Evolutionary conservation across 2,888 invertebrate genomes (phyloP).

Genomic region (Watsonalla cultraria): DNA sequence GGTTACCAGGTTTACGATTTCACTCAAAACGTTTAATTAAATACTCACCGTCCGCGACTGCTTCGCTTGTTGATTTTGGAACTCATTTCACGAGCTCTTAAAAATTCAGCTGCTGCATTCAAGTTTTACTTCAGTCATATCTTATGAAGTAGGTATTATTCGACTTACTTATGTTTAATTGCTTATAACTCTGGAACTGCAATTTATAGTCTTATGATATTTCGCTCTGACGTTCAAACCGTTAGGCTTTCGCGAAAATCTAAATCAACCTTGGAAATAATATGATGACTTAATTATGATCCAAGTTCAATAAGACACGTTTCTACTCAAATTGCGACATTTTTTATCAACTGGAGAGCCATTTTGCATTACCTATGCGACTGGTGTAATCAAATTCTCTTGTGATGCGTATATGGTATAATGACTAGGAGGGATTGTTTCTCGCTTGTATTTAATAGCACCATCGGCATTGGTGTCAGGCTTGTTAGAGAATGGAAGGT

Average conservation of each 20-base stretch:
- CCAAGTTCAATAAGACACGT: no score
- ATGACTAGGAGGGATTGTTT: conserved; percentile 40
- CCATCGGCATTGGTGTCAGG: conserved; percentile 61
- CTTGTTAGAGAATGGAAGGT: conserved; percentile 67
- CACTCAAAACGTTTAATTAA: conserved; percentile 45
- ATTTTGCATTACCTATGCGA: conserved; percentile 3
- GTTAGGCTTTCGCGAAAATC: no score
- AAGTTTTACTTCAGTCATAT: conserved; percentile 28
- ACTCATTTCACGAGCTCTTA: conserved; percentile 40
- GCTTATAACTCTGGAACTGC: no score
- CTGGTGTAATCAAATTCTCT: conserved; percentile 17
- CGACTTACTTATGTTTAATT: conserved; percentile 29
- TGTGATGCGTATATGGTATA: conserved; percentile 16
- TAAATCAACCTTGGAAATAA: no score
- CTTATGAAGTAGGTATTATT: conserved; percentile 29
- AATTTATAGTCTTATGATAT: no score
- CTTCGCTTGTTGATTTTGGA: conserved; percentile 54
- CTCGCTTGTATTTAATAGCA: conserved; percentile 58
- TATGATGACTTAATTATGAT: no score
- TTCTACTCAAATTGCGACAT: neutral
- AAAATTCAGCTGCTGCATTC: conserved; percentile 31
- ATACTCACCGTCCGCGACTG: conserved; percentile 35
- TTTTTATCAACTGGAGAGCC: conserved; percentile 16
- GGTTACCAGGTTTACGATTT: conserved; percentile 67
- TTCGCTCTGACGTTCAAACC: no score